Percentiles rank a stretch among this genome's conserved stretches.
Conservation (phyloP, 2,113 vertebrate genomes). For the Anarhynchus alexandrinus region DNA sequence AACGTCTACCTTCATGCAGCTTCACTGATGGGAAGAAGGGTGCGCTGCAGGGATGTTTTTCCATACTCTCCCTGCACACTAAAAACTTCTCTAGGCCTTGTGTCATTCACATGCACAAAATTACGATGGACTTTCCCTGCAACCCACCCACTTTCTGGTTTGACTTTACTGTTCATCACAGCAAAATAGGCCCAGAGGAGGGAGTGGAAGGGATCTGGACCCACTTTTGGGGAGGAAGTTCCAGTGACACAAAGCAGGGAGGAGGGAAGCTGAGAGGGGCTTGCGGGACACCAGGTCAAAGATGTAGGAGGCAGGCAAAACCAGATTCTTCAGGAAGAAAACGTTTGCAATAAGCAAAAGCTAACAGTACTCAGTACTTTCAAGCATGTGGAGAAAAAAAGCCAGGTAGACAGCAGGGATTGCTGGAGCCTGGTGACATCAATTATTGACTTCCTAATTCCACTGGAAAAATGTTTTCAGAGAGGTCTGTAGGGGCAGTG, state of each 20-base stretch:
- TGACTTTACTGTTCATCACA: not conserved
- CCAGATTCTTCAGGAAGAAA: not conserved
- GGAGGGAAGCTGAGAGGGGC: not conserved
- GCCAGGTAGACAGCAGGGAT: not conserved
- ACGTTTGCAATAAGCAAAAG: not conserved
- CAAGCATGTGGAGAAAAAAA: not conserved
- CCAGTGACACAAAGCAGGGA: not conserved
- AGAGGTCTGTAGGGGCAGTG: not conserved
- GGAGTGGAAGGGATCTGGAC: not conserved
- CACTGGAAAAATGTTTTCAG: not conserved
- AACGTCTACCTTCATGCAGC: not conserved
- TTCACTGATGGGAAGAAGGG: not conserved
- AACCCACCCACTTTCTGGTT: not conserved
- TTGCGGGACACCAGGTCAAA: not conserved
- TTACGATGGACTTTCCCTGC: not conserved
- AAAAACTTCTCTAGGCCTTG: not conserved
- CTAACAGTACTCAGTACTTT: not conserved
- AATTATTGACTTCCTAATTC: not conserved
- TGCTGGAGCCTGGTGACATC: not conserved
- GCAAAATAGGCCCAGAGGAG: not conserved
- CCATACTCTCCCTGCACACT: not conserved
- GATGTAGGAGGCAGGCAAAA: not conserved
- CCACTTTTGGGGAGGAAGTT: not conserved
- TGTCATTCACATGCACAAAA: not conserved
- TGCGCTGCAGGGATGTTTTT: accelerated